phyloP scores from a whole-genome alignment of 2,888 invertebrate genomes.

The Anoncus sp. region DNA sequence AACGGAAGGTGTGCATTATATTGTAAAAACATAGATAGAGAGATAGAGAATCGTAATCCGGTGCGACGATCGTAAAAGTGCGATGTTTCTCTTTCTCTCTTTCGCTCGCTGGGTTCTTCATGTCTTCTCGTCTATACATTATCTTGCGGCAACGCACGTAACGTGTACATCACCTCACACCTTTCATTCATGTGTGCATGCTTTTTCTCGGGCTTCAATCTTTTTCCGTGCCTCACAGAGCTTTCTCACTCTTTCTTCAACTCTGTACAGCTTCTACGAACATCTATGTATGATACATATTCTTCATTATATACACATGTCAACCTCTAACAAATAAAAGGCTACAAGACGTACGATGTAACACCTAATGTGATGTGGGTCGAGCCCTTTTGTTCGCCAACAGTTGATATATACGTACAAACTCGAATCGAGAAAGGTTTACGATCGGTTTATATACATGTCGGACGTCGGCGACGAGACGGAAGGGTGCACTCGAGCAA shows the following conservation, averaged over 20 bases:
- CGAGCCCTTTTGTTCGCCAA: neutral
- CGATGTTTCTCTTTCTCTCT: constrained; percentile 33
- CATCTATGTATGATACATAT: neutral
- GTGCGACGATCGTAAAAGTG: constrained; percentile 75
- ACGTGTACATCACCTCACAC: constrained; percentile 20
- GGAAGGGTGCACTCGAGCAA: neutral
- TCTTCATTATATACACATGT: constrained; percentile 1
- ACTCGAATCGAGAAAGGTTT: constrained; percentile 77
- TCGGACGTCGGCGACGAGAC: constrained; percentile 26
- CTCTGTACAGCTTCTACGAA: neutral
- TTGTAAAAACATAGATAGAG: constrained; percentile 65
- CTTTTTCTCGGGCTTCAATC: constrained; percentile 50
- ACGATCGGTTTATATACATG: constrained; percentile 76
- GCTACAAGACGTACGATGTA: neutral
- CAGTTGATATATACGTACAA: constrained; percentile 63
- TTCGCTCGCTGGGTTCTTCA: constrained; percentile 24
- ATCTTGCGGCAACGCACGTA: constrained; percentile 42
- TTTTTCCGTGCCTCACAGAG: constrained; percentile 7
- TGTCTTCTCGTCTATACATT: constrained; percentile 26
- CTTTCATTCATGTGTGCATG: constrained; percentile 51
- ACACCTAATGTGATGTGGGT: neutral
- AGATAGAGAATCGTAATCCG: constrained; percentile 59
- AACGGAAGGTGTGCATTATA: constrained; percentile 66
- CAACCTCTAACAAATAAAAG: neutral
- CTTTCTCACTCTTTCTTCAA: constrained; percentile 3